These are phyloP conservation scores for Biston betularia DNA, from an alignment of 2,888 invertebrate species.

Conservation along the genomic window DNA sequence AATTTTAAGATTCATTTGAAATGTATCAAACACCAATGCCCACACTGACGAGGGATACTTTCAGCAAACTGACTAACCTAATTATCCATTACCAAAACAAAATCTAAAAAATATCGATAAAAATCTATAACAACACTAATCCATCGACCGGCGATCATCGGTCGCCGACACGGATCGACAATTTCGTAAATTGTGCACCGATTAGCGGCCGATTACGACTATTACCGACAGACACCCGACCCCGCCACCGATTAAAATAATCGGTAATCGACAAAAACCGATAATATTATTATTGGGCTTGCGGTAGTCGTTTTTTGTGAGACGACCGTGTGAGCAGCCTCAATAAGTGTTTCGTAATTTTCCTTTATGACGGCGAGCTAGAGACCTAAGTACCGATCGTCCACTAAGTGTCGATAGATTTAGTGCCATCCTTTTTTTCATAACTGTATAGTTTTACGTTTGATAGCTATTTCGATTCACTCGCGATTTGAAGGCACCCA, in stretches of 20 bases:
- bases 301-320: constrained; percentile 68
- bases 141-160: constrained; percentile 70
- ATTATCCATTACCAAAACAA: constrained; percentile 32
- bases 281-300: constrained; percentile 73
- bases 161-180: constrained; percentile 84
- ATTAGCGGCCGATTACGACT: constrained; percentile 85
- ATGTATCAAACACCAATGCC: background rate
- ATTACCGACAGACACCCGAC: constrained; percentile 84
- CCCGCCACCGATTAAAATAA: constrained; percentile 81
- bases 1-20: too few relatives aligned
- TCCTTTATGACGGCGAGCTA: constrained; percentile 34
- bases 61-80: constrained; percentile 11
- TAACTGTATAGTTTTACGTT: too few relatives aligned
- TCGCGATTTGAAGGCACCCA: too few relatives aligned
- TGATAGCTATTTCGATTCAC: too few relatives aligned
- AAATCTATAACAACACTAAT: constrained; percentile 65
- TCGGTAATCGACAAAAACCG: constrained; percentile 83
- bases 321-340: constrained; percentile 53
- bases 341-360: constrained; percentile 49
- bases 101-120: constrained; percentile 57
- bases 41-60: background rate
- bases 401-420: constrained; percentile 4
- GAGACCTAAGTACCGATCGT: constrained; percentile 16
- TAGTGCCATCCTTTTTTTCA: background rate
- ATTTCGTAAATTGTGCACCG: constrained; percentile 85